phyloP scores from a whole-genome alignment of 2,113 vertebrate species.

The Eolophus roseicapilla region DNA sequence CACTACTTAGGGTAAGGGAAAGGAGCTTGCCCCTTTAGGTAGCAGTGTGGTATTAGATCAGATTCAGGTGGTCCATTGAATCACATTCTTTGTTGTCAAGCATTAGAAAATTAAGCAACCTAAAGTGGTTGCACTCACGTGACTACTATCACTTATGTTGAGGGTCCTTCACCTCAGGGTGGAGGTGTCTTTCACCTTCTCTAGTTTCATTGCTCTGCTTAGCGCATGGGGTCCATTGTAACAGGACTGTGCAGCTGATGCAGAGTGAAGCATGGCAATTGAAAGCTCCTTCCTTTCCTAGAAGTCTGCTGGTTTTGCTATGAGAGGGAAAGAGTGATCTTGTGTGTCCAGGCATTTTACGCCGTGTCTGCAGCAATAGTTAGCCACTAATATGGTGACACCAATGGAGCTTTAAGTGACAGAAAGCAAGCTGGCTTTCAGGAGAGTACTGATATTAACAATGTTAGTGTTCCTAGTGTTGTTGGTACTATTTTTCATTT shows the following conservation, averaged over 20 bases:
- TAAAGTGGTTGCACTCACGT: background rate
- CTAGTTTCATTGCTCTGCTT: background rate
- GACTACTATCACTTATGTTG: background rate
- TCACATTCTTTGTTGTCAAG: background rate
- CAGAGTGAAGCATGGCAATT: rapidly evolving
- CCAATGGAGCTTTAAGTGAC: background rate
- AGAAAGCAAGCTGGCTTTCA: background rate
- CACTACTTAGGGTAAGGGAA: background rate
- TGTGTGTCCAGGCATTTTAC: background rate
- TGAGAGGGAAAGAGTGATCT: background rate
- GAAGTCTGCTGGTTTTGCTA: background rate
- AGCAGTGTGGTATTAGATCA: background rate
- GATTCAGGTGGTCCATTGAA: background rate
- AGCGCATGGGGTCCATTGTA: background rate
- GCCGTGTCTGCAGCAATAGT: background rate
- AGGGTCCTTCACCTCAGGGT: background rate
- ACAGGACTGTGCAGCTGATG: background rate
- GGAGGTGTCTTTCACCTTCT: background rate
- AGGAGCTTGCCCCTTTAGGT: background rate
- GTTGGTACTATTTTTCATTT: background rate
- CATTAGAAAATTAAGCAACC: background rate
- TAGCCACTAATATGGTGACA: background rate
- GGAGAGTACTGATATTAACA: background rate
- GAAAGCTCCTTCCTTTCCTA: background rate
- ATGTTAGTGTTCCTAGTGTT: background rate